A percentile compares a stretch with the other conserved stretches of the same genome.
Conservation (phyloP, 2,797 vertebrate genomes). For the Propithecus perrieri region DNA sequence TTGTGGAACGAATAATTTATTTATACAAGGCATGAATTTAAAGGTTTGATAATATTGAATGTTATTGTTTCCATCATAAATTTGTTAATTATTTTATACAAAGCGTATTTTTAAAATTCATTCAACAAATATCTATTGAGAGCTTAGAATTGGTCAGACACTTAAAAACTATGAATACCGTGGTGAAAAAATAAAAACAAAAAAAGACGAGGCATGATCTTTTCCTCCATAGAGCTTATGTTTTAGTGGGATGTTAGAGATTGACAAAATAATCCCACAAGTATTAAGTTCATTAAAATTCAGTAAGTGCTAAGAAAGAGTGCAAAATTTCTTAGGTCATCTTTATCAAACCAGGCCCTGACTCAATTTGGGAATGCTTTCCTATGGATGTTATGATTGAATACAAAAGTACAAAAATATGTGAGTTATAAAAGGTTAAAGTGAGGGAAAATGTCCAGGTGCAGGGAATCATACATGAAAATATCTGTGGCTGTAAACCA, state of each 20-base stretch:
- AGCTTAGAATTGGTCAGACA: background rate
- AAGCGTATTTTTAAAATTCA: background rate
- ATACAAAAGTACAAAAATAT: background rate
- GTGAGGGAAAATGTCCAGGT: background rate
- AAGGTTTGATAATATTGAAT: background rate
- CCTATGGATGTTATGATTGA: background rate
- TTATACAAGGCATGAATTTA: background rate
- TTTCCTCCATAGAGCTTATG: background rate
- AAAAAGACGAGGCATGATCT: background rate
- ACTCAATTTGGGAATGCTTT: background rate
- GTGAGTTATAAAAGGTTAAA: background rate
- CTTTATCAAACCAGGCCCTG: background rate
- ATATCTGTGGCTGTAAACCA: background rate
- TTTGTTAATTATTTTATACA: background rate
- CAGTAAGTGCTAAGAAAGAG: background rate
- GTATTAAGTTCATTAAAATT: background rate
- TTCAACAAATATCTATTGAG: background rate
- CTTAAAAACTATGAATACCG: background rate
- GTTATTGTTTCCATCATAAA: background rate
- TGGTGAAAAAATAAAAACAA: background rate
- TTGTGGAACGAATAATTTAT: background rate
- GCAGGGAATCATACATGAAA: background rate
- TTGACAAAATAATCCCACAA: background rate
- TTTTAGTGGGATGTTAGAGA: background rate
- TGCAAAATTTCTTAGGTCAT: background rate